A percentile compares a stretch with the other conserved stretches of the same genome.
Conservation (phyloP, 2,888 invertebrate genomes). For the Apotomis turbidana region DNA sequence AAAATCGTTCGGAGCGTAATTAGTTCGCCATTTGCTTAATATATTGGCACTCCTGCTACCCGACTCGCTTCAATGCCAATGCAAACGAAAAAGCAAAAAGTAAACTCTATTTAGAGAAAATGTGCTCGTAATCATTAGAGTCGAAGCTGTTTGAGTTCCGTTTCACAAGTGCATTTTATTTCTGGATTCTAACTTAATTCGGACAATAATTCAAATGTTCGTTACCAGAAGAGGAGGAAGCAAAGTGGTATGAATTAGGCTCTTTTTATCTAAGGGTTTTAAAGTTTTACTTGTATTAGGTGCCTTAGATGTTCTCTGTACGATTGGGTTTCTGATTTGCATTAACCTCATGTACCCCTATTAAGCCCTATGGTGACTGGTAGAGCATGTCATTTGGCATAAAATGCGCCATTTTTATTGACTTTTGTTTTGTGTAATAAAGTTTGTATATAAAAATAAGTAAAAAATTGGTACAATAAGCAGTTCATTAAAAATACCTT, state of each 20-base stretch:
- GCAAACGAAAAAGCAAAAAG: conserved; percentile 59
- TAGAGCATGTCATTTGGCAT: no score
- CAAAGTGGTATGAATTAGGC: not conserved
- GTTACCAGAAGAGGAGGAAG: not conserved
- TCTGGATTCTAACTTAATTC: conserved; percentile 45
- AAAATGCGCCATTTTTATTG: no score
- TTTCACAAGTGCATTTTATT: conserved; percentile 52
- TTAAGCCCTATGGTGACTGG: no score
- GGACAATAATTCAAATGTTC: conserved; percentile 25
- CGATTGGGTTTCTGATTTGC: no score
- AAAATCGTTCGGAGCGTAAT: conserved; percentile 71
- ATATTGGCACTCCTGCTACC: conserved; percentile 65
- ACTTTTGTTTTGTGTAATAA: no score
- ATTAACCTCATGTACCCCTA: no score
- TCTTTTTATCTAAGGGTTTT: not conserved
- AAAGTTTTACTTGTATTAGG: no score
- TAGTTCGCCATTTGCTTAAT: conserved; percentile 77
- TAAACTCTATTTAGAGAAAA: conserved; percentile 54
- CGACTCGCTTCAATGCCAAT: conserved; percentile 58
- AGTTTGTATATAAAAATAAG: no score
- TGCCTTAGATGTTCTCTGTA: no score
- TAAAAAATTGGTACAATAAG: no score
- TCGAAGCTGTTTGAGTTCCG: conserved; percentile 53
- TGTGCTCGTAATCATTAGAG: conserved; percentile 52
- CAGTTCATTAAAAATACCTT: not conserved